A percentile compares a stretch with the other conserved stretches of the same genome.
These are phyloP conservation scores for Muscina levida DNA, from an alignment of 2,888 invertebrate genomes.

Conservation along the genomic window DNA sequence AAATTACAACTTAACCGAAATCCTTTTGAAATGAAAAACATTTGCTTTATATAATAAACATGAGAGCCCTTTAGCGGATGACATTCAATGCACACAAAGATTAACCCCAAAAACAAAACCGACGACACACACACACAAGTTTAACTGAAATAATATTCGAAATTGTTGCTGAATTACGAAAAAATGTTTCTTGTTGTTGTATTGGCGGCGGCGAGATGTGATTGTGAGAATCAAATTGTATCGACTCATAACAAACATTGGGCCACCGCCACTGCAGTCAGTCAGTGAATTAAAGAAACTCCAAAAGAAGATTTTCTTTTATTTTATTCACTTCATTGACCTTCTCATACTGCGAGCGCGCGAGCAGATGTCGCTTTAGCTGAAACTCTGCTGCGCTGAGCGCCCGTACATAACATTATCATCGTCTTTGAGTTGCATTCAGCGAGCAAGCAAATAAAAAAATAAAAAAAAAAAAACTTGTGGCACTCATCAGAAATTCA, in stretches of 20 bases:
- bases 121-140: background rate
- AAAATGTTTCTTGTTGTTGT: background rate
- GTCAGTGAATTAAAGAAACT: conserved; percentile 19
- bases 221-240: conserved; percentile 8
- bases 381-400: background rate
- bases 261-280: background rate
- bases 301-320: conserved; percentile 6
- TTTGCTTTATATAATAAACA: background rate
- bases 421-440: conserved; percentile 37
- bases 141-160: background rate
- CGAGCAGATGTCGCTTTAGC: background rate
- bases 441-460: too few species aligned
- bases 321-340: conserved; percentile 56
- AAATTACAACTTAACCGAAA: background rate
- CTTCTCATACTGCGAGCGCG: conserved; percentile 46
- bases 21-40: background rate
- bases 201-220: background rate
- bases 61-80: background rate
- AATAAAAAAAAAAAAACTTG: too few species aligned
- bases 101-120: background rate
- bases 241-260: conserved; percentile 29
- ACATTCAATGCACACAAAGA: background rate
- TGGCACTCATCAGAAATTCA: conserved; percentile 45
- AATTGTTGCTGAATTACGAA: conserved; percentile 1
- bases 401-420: conserved; percentile 22